phyloP scores from a whole-genome alignment of 2,797 vertebrate species.

The Epinephelus malabaricus region DNA sequence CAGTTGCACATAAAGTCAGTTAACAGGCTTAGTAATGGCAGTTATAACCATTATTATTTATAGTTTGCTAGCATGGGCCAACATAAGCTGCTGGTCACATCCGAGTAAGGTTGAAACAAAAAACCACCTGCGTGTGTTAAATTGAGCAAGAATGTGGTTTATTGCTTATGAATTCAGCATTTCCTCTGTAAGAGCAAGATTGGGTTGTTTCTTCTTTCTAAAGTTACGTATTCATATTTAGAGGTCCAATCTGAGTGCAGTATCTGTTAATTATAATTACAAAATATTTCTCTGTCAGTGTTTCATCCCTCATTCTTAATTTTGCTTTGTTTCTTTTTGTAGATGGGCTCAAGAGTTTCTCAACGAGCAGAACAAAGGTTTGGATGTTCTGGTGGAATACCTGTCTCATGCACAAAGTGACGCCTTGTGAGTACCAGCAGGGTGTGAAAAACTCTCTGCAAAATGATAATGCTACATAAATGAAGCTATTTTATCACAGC shows the following conservation, averaged over 20 bases:
- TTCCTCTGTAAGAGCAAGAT: not conserved
- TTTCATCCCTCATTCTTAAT: not conserved
- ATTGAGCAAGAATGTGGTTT: not conserved
- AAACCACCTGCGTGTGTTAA: too few relatives aligned
- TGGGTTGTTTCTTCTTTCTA: not conserved
- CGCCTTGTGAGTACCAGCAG: slow-evolving; percentile 84
- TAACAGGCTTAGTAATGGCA: not conserved
- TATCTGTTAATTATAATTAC: not conserved
- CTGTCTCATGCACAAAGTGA: slow-evolving; percentile 94
- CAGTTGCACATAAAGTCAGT: not conserved
- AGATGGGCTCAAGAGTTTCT: slow-evolving; percentile 99
- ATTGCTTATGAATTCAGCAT: not conserved
- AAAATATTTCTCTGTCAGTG: not conserved
- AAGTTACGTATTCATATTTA: not conserved
- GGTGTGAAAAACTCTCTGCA: not conserved
- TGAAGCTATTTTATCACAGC: not conserved
- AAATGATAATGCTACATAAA: not conserved
- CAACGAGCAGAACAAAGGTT: slow-evolving; percentile 93
- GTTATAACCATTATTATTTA: not conserved
- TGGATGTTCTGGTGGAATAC: slow-evolving; percentile 96
- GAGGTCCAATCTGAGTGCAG: not conserved
- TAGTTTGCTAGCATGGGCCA: not conserved
- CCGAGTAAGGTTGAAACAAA: not conserved
- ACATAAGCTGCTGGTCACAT: not conserved
- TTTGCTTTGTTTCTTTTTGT: slow-evolving; percentile 15